Percentiles rank a stretch among this genome's conserved stretches.
phyloP scores from a whole-genome alignment of 1,140 invertebrate genomes.

The Zaprionus tsacasi region DNA sequence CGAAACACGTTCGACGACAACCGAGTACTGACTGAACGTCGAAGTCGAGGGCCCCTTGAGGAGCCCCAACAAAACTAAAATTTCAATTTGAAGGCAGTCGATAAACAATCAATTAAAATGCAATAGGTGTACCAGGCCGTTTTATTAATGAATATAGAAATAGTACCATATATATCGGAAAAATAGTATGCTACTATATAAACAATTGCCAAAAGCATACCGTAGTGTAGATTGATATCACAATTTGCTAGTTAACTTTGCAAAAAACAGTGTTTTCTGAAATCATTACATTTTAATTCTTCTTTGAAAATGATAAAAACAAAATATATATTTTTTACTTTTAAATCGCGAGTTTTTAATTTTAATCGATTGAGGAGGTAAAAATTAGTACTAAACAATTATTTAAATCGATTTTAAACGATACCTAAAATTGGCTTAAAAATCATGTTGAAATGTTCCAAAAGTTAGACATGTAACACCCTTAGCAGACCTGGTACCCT shows the following conservation, averaged over 20 bases:
- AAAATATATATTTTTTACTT: no score
- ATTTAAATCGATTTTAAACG: no score
- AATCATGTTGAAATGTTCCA: no score
- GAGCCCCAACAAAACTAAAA: conserved; percentile 23
- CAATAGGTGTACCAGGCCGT: conserved; percentile 53
- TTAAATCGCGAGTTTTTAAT: no score
- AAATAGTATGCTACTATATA: not conserved
- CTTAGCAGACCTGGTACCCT: no score
- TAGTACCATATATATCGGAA: conserved; percentile 41
- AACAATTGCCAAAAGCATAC: conserved; percentile 11
- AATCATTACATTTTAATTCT: not conserved
- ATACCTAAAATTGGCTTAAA: no score
- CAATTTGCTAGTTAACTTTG: not conserved
- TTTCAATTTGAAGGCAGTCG: conserved; percentile 44
- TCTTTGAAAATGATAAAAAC: no score
- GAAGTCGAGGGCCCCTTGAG: conserved; percentile 6
- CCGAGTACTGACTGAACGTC: conserved; percentile 32
- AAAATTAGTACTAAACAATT: no score
- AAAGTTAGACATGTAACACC: no score
- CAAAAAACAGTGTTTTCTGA: not conserved
- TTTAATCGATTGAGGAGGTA: no score
- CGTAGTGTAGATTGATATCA: not conserved
- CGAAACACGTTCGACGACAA: conserved; percentile 40
- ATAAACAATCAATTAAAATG: conserved; percentile 67
- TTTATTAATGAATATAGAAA: conserved; percentile 36